A percentile compares a stretch with the other conserved stretches of the same genome.
Evolutionary conservation across 2,797 vertebrate species (phyloP).

Genomic region (Erithacus rubecula): DNA sequence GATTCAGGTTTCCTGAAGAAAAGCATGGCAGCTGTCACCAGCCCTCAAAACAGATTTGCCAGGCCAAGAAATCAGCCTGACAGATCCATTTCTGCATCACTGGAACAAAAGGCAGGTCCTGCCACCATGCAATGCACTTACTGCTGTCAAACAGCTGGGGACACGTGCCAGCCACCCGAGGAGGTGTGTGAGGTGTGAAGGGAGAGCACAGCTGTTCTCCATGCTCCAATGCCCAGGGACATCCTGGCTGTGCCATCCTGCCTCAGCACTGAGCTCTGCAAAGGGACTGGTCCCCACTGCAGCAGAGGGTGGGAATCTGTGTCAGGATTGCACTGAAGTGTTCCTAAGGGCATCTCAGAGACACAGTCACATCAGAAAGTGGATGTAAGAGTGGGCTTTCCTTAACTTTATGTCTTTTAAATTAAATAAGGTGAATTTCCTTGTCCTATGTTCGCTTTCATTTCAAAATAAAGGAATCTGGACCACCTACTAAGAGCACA

Average conservation of each 20-base stretch:
- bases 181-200: not conserved
- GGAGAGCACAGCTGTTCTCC: not conserved
- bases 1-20: slow-evolving; percentile 40
- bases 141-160: not conserved
- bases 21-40: slow-evolving; percentile 27
- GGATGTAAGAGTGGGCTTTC: not conserved
- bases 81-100: not conserved
- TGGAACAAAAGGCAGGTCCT: slow-evolving; percentile 2
- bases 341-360: not conserved
- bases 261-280: not conserved
- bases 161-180: not conserved
- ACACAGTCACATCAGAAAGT: not conserved
- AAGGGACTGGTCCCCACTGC: not conserved
- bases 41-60: not conserved
- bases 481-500: not conserved
- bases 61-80: slow-evolving; percentile 26
- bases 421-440: not conserved
- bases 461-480: not conserved
- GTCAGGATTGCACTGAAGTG: not conserved
- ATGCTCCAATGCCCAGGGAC: rapidly evolving
- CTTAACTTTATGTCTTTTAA: not conserved
- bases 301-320: not conserved
- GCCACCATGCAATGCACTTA: not conserved
- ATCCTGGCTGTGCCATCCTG: not conserved
- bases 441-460: not conserved